Evolutionary conservation across 2,888 invertebrate genomes (phyloP), one percentile per base, ranked within the genome.

Genomic region (Brassicogethes aeneus): DNA sequence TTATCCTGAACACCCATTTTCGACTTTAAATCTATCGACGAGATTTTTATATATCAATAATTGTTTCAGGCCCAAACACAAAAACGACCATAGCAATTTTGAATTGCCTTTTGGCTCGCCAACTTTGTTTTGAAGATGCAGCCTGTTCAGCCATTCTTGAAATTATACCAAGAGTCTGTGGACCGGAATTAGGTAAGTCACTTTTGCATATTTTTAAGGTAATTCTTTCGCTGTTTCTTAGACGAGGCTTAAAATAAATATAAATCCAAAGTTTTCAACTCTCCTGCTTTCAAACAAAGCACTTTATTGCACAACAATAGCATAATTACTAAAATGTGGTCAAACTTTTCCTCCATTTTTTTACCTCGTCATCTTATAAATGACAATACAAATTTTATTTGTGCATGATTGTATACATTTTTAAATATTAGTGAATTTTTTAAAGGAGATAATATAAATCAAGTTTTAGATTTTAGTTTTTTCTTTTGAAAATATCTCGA

Each of bases 131-230:
- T 70, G 89, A 91, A 64, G 89, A 92, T 72, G 79, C 86, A 46
- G 87, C 89, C 53, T 92, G 92, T 71, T 85, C 87, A 52, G 86
- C 90, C 49, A 90, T 91, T 67, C 70, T 91, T 65, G 89, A 90
- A 72, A 88, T 91, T 61, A 89, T 91, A 64, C 90, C 90, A 40
- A 77, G 90, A 57, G 89, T 91, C 56, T 92, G 91, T 69, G 91
- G 91, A 50, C 85, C 87, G 51, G 90, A 90, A 75, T 80, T 87
- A 67, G 90, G 91, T 91, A 69, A 82, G 82, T 74, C 47, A 45
- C 42, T 49, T 48, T 48, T 43, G 23, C 23, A 23, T 23, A 23
- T 23, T 23, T 23, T 23, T 23, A 23, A 23, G 10, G 23, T 23
- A 23, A 23, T 23, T 23, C 23, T 23, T 23, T 23, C 23, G n/a